phyloP scores from a whole-genome alignment of 2,113 vertebrate genomes.

The Suricata suricatta region DNA sequence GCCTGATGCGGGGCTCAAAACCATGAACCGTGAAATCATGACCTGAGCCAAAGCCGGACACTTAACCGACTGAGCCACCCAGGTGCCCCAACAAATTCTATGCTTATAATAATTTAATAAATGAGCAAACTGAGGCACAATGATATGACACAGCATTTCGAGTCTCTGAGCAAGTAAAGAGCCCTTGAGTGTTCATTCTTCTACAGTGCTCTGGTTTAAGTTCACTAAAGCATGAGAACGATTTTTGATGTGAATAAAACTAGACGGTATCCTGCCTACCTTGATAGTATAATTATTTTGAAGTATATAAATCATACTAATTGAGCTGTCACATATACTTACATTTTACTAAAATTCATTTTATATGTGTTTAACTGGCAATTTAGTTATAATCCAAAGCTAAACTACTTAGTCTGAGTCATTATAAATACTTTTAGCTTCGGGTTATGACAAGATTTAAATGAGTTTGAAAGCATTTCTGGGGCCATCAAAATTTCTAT shows the following conservation, averaged over 20 bases:
- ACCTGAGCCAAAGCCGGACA: too few relatives aligned
- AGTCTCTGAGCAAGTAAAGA: not conserved
- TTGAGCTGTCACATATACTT: conserved; percentile 66
- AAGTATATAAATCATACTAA: conserved; percentile 72
- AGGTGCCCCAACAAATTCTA: not conserved
- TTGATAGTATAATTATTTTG: conserved; percentile 70
- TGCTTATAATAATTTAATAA: not conserved
- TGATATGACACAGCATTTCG: not conserved
- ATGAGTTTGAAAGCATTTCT: not conserved
- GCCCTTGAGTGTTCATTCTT: not conserved
- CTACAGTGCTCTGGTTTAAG: not conserved
- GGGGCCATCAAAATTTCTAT: not conserved
- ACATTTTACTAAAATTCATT: conserved; percentile 66
- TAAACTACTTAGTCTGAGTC: conserved; percentile 23
- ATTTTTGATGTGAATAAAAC: conserved; percentile 56
- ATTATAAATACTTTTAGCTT: conserved; percentile 35
- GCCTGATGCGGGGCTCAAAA: too few relatives aligned
- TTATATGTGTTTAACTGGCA: conserved; percentile 61
- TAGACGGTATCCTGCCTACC: conserved; percentile 43
- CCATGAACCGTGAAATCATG: too few relatives aligned
- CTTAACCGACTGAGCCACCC: too few relatives aligned
- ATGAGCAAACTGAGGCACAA: not conserved
- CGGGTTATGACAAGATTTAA: not conserved
- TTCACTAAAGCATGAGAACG: not conserved
- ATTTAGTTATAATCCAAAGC: conserved; percentile 58